Conservation (phyloP, 2,113 vertebrate species). For the Pygoscelis adeliae region DNA sequence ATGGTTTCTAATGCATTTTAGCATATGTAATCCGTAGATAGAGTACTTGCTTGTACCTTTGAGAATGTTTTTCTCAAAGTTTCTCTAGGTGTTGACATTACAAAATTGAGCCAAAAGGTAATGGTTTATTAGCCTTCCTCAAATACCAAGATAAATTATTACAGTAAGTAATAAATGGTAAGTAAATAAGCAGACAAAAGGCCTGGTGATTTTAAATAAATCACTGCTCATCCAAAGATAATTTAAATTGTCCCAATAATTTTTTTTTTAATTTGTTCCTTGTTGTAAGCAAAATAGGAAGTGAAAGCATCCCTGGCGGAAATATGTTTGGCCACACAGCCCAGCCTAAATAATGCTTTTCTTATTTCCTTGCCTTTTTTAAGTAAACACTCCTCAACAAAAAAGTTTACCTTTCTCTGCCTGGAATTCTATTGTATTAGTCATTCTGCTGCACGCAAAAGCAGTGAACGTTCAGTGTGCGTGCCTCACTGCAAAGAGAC, state of each 20-base stretch:
- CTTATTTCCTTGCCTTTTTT: conserved; percentile 47
- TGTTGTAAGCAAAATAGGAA: conserved; percentile 35
- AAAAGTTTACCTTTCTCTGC: conserved; percentile 69
- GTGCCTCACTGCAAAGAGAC: conserved; percentile 60
- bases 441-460: conserved; percentile 60
- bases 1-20: not conserved
- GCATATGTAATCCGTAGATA: not conserved
- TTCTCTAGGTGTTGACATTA: not conserved
- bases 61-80: not conserved
- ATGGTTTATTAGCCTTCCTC: not conserved
- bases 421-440: conserved; percentile 64
- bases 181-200: not conserved
- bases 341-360: conserved; percentile 36
- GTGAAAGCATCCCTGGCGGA: not conserved
- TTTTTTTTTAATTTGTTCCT: not conserved
- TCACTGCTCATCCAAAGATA: not conserved
- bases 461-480: conserved; percentile 40
- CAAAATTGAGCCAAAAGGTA: not conserved
- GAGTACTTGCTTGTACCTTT: not conserved
- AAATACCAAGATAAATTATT: not conserved
- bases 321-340: not conserved
- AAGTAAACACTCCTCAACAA: conserved; percentile 44
- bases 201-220: not conserved
- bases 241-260: not conserved
- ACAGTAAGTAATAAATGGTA: not conserved